Evolutionary conservation across 2,888 invertebrate genomes (phyloP), one percentile per base, ranked within the genome.

Genomic region (Ornithoptera priamus): DNA sequence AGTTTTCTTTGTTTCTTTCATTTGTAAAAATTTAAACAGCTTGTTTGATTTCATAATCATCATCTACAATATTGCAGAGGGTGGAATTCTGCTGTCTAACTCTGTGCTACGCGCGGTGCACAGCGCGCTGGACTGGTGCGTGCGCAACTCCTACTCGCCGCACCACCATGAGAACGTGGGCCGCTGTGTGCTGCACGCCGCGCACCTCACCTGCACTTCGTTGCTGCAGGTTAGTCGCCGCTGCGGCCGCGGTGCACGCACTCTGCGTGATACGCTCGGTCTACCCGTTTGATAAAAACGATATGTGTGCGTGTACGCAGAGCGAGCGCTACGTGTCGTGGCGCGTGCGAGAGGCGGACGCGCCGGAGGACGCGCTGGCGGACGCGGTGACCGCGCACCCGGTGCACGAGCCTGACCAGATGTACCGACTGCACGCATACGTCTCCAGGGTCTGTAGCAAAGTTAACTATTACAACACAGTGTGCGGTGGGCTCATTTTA

Each of bases 21-120:
- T 1, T 7, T 39, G 39, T 10, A 39, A 39, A 39, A 7, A 39
- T 39, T 39, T 7, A 39, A 39, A 10, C 7, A 39, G 39, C 7
- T 39, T 7, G 7, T 1, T 39, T 10, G 39, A 10, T 10, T 5
- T 7, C 39, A 10, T 10, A 8, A 7, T 39, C 39, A 10, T 39
- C 39, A 10, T 8, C 39, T 39, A 39, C 39, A 39, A 39, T 7
- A 1, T 39, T 85, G 74, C 94, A 94, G 97, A 97, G 88, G 95
- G 96, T 61, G 99, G 99, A 66, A 95, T 99, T 77, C 87, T 99
- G 61, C 84, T 99, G 68, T 98, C 98, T 71, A 97, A 97, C 89
- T 96, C 97, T 0, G 95, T 98, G 57, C 93, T 99, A 78, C 94
- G 95, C 72, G 95, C 95, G 73, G 94, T 98, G 77, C 95, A 96